Conservation (phyloP, 2,113 vertebrate species). For the Speoplatyrhinus poulsoni region DNA sequence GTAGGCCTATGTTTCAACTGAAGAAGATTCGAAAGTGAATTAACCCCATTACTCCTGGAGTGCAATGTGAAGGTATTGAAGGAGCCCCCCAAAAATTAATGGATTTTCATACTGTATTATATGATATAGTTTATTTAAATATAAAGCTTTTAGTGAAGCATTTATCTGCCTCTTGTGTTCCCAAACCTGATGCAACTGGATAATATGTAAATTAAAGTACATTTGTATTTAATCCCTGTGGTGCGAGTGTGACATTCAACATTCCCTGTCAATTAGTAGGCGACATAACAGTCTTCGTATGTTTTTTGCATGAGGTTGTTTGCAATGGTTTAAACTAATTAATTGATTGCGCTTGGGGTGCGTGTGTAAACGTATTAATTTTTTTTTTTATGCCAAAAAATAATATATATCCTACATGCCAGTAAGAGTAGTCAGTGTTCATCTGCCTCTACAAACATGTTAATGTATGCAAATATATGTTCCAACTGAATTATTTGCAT, state of each 20-base stretch:
- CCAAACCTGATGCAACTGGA: slow-evolving; percentile 69
- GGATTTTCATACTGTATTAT: slow-evolving; percentile 19
- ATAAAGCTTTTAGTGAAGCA: slow-evolving; percentile 54
- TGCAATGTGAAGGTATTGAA: slow-evolving; percentile 54
- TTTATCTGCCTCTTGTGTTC: slow-evolving; percentile 50
- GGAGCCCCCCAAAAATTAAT: slow-evolving; percentile 37
- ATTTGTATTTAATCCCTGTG: slow-evolving; percentile 49
- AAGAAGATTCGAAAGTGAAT: slow-evolving; percentile 13
- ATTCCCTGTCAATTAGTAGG: no score
- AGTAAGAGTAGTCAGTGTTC: no score
- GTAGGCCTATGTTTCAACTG: slow-evolving; percentile 7
- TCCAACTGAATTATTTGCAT: no score
- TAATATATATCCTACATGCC: no score
- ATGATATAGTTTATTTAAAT: slow-evolving; percentile 29
- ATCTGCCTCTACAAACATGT: no score
- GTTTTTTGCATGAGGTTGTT: no score
- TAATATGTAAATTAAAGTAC: slow-evolving; percentile 70
- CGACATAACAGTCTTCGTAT: no score
- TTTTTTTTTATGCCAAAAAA: no score
- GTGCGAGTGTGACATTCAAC: neutral
- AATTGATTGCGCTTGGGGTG: no score
- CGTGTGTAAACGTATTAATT: neutral
- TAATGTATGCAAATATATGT: no score
- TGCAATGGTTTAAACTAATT: no score
- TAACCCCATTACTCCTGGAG: slow-evolving; percentile 36